Percentiles rank a stretch among this genome's conserved stretches.
Evolutionary conservation across 2,797 vertebrate genomes (phyloP).

Genomic region (Enteromius trimaculatus): DNA sequence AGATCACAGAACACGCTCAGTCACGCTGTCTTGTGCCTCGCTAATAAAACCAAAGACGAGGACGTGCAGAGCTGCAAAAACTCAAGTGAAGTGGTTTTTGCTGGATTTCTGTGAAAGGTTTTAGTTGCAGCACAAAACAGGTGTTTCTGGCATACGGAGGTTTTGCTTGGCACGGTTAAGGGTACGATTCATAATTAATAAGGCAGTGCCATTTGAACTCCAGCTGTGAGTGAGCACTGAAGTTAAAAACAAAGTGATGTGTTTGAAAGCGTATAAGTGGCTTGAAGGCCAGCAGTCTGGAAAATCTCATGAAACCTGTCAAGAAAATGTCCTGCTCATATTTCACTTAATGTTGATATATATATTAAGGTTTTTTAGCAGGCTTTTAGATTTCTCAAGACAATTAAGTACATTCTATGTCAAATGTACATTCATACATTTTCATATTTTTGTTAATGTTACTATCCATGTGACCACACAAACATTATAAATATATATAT

Average conservation of each 20-base stretch:
- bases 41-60: constrained; percentile 1
- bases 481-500: no score
- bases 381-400: no score
- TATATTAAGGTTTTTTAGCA: no score
- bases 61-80: background rate
- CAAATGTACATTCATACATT: no score
- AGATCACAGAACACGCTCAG: background rate
- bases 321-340: background rate
- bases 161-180: constrained; percentile 2
- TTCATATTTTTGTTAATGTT: no score
- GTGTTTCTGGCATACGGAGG: background rate
- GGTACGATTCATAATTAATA: constrained; percentile 35
- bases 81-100: constrained; percentile 1
- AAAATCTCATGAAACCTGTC: background rate
- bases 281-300: background rate
- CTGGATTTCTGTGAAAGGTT: constrained; percentile 12
- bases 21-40: background rate
- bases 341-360: no score
- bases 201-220: constrained; percentile 32
- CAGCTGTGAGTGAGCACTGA: constrained; percentile 22
- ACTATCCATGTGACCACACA: no score
- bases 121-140: constrained; percentile 22
- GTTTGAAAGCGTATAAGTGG: background rate
- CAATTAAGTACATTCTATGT: no score
- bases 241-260: constrained; percentile 25